Evolutionary conservation across 2,888 invertebrate genomes (phyloP).

Genomic region (Xestia ashworthii): DNA sequence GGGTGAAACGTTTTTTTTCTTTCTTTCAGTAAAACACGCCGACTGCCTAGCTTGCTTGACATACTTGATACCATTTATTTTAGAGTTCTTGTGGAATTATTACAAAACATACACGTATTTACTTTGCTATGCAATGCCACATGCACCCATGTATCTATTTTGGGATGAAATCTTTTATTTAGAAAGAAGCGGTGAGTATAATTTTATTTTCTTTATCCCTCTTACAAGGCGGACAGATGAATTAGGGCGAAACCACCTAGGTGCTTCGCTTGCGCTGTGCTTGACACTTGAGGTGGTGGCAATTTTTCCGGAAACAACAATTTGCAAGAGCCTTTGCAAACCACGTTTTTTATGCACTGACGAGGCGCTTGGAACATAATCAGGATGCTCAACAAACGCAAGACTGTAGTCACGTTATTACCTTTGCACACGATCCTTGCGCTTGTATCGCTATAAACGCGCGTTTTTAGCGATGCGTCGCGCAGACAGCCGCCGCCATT

Average conservation of each 20-base stretch:
- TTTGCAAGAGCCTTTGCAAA: no score
- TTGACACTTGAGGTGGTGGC: not conserved
- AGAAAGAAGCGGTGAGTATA: slow-evolving; percentile 49
- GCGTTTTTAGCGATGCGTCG: no score
- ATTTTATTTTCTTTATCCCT: not conserved
- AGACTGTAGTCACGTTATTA: no score
- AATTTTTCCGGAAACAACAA: not conserved
- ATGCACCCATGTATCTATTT: slow-evolving; percentile 51
- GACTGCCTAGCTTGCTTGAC: slow-evolving; percentile 29
- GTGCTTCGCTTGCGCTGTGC: not conserved
- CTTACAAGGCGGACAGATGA: not conserved
- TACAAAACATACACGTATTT: not conserved
- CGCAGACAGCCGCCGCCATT: no score
- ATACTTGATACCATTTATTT: slow-evolving; percentile 47
- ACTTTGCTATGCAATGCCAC: slow-evolving; percentile 47
- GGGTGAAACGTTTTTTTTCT: not conserved
- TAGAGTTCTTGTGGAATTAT: slow-evolving; percentile 44
- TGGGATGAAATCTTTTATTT: slow-evolving; percentile 53
- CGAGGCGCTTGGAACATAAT: no score
- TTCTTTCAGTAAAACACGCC: slow-evolving; percentile 42
- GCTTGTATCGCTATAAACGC: no score
- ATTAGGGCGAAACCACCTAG: not conserved
- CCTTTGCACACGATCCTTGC: no score
- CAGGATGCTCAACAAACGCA: no score
- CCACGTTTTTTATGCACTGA: no score